These are phyloP conservation scores for Hylaeus volcanicus DNA, from an alignment of 1,140 invertebrate genomes.

Conservation along the genomic window DNA sequence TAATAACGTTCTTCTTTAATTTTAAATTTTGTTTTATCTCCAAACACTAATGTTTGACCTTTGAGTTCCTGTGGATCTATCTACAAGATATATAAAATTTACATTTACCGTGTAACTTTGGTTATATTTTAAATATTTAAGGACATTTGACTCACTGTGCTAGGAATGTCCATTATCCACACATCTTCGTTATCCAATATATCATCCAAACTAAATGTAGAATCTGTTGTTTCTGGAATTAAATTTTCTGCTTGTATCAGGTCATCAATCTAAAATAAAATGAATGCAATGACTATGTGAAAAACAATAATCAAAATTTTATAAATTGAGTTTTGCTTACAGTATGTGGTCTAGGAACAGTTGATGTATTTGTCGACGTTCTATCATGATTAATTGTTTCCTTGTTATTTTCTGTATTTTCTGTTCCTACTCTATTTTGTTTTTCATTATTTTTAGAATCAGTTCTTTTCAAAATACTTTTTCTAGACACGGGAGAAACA, in stretches of 20 bases:
- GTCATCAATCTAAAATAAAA: conserved; percentile 62
- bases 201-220: conserved; percentile 63
- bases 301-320: neutral
- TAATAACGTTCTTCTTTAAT: conserved; percentile 65
- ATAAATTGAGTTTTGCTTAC: conserved; percentile 40
- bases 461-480: conserved; percentile 51
- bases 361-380: neutral
- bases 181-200: conserved; percentile 68
- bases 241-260: conserved; percentile 55
- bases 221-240: conserved; percentile 34
- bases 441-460: neutral
- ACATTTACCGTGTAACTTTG: neutral
- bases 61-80: conserved; percentile 64
- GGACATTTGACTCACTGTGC: conserved; percentile 54
- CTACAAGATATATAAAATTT: conserved; percentile 37
- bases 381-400: neutral
- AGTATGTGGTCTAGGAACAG: conserved; percentile 53
- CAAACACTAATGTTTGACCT: conserved; percentile 62
- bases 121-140: neutral
- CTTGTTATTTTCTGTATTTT: neutral
- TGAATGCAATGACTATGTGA: conserved; percentile 4
- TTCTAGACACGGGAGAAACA: conserved; percentile 10
- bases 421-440: neutral
- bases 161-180: conserved; percentile 72
- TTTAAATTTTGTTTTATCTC: conserved; percentile 70